Base-by-base conservation (phyloP, 1,140 invertebrate species). In the Drosophila carrolli region DNA sequence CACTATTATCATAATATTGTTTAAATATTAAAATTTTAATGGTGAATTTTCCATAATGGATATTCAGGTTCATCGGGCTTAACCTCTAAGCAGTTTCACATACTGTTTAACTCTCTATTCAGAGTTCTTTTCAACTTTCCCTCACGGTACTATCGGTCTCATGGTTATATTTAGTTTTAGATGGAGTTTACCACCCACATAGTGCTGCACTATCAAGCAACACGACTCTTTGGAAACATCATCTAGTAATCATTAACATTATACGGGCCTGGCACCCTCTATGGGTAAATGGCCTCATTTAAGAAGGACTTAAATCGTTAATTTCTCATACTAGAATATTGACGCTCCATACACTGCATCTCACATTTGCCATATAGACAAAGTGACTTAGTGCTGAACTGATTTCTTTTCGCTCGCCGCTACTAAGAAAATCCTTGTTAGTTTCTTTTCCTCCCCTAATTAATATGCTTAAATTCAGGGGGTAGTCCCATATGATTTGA, bases 401-500 rank as follows among this genome's bases (percentile, higher is more conserved):
- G 38, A 47, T 80, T 80, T 95, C 95, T 94, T 93, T 97, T 97
- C 96, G 95, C 95, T 97, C 96, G 96, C 96, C 94, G 95, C 94
- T 97, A 97, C 96, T 97, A 93, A 93, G 95, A 95, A 94, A 96
- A 97, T 97, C 95, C 95, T 95, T 81, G 95, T 97, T 96, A 95
- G 95, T 97, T 97, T 97, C 95, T 97, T 97, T 97, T 97, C 96
- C 96, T 97, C 67, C 68, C 56, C 68, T 80, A 55, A 77, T 80
- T 80, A 67, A 77, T 80, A 77, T 74, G 80, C 77, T 82, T 74
- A 74, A 82, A 96, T 96, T 94, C 94, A 95, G 94, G 95, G 95
- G 95, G 16, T 96, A 94, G 89, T 95, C 95, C 94, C 93, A 93
- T 93, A 94, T 95, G 94, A 95, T 93, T 32, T n/a, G 16, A 16